Evolutionary conservation across 2,113 vertebrate genomes (phyloP).

Genomic region (Emydocephalus ijimae): DNA sequence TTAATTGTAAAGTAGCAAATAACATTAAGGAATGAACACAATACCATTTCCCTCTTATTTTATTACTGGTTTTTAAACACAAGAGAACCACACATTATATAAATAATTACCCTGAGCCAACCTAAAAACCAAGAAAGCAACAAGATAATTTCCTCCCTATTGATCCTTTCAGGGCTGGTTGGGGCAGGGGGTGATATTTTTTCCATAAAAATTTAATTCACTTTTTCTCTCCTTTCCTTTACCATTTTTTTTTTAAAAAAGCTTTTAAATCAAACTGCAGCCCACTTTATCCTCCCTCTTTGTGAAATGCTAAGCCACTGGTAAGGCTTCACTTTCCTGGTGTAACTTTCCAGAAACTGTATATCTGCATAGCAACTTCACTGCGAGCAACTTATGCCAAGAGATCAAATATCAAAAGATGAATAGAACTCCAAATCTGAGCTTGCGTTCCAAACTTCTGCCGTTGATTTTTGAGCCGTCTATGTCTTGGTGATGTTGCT

Average conservation of each 20-base stretch:
- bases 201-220: constrained; percentile 72
- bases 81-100: constrained; percentile 44
- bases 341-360: constrained; percentile 85
- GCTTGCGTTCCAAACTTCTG: constrained; percentile 66
- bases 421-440: constrained; percentile 74
- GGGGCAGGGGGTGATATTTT: constrained; percentile 62
- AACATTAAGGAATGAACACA: constrained; percentile 38
- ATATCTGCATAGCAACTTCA: constrained; percentile 79
- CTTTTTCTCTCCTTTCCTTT: background rate
- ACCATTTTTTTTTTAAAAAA: constrained; percentile 13
- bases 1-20: constrained; percentile 51
- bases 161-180: constrained; percentile 52
- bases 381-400: constrained; percentile 72
- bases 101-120: constrained; percentile 54
- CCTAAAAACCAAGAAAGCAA: constrained; percentile 59
- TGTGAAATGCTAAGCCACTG: constrained; percentile 77
- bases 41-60: constrained; percentile 34
- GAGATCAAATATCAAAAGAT: constrained; percentile 75
- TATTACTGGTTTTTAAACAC: constrained; percentile 23
- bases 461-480: constrained; percentile 55
- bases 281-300: constrained; percentile 74
- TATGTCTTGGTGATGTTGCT: constrained; percentile 58
- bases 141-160: constrained; percentile 65
- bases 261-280: constrained; percentile 74
- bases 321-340: constrained; percentile 78